Conservation (phyloP, 2,113 vertebrate species). For the Vidua chalybeata region DNA sequence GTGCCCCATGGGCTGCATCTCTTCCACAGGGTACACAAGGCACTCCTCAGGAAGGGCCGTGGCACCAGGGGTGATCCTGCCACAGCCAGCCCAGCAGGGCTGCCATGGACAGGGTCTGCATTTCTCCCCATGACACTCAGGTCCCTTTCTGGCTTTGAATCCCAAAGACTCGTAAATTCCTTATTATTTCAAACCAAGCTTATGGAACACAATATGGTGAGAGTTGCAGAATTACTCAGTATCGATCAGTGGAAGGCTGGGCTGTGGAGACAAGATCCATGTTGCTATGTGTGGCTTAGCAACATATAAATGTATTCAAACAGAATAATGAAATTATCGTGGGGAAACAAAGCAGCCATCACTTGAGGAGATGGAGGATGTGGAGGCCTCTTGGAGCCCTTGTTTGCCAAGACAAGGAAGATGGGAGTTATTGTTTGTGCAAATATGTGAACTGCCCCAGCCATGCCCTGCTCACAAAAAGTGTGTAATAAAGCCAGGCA, state of each 20-base stretch:
- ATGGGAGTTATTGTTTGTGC: conserved; percentile 60
- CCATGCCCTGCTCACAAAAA: conserved; percentile 28
- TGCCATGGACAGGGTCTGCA: rapidly evolving
- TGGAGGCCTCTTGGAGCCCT: conserved; percentile 63
- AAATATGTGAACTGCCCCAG: conserved; percentile 43
- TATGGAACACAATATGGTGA: neutral
- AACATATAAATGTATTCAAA: conserved; percentile 72
- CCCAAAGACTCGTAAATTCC: neutral
- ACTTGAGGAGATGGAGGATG: conserved; percentile 62
- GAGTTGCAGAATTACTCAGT: conserved; percentile 13
- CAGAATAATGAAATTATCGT: conserved; percentile 73
- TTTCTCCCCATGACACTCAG: neutral
- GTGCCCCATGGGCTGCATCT: rapidly evolving
- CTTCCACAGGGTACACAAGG: neutral
- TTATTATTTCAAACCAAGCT: neutral
- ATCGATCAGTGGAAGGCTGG: conserved; percentile 44
- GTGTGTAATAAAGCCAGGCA: conserved; percentile 20
- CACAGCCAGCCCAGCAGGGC: rapidly evolving
- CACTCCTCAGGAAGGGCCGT: rapidly evolving
- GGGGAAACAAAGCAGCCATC: conserved; percentile 71
- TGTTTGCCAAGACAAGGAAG: conserved; percentile 66
- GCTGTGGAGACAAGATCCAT: conserved; percentile 37
- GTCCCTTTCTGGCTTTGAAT: neutral
- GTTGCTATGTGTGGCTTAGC: conserved; percentile 73
- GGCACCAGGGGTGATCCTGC: neutral